These are phyloP conservation scores for Ectobius pallidus DNA, from an alignment of 2,888 invertebrate genomes.

Conservation along the genomic window DNA sequence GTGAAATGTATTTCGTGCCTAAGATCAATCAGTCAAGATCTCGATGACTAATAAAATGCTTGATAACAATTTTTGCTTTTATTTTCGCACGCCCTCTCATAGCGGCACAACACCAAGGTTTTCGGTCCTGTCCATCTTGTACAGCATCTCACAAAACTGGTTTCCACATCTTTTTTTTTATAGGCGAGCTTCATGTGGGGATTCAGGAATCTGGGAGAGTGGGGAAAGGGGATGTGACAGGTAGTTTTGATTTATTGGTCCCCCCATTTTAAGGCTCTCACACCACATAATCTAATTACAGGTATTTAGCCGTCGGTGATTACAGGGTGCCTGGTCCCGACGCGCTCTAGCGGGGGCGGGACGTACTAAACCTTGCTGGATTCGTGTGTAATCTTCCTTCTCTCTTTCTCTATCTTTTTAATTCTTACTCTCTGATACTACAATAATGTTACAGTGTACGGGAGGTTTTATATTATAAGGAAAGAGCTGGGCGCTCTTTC, in stretches of 20 bases:
- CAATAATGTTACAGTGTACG: not conserved
- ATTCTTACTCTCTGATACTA: not conserved
- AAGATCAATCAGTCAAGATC: not conserved
- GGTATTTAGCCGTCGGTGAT: slow-evolving; percentile 40
- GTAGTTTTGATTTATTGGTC: slow-evolving; percentile 40
- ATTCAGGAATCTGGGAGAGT: not conserved
- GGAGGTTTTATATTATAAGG: slow-evolving; percentile 3
- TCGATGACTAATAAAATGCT: not conserved
- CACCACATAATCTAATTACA: slow-evolving; percentile 40
- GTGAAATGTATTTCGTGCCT: not conserved
- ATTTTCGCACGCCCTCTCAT: not conserved
- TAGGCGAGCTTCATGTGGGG: not conserved
- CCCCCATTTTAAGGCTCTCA: slow-evolving; percentile 39
- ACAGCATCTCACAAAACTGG: too few relatives aligned
- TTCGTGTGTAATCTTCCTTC: slow-evolving; percentile 26
- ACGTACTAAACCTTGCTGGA: slow-evolving; percentile 30
- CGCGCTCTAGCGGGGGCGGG: slow-evolving; percentile 34
- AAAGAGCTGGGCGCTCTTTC: not conserved
- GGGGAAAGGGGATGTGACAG: slow-evolving; percentile 31
- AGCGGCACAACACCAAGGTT: too few relatives aligned
- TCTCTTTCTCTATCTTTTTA: not conserved
- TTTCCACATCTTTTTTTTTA: too few relatives aligned
- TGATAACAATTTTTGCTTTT: not conserved
- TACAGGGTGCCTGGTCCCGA: slow-evolving; percentile 35
- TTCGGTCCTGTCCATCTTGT: too few relatives aligned